phyloP scores from a whole-genome alignment of 2,888 invertebrate genomes.

The Drosophila seclusa region DNA sequence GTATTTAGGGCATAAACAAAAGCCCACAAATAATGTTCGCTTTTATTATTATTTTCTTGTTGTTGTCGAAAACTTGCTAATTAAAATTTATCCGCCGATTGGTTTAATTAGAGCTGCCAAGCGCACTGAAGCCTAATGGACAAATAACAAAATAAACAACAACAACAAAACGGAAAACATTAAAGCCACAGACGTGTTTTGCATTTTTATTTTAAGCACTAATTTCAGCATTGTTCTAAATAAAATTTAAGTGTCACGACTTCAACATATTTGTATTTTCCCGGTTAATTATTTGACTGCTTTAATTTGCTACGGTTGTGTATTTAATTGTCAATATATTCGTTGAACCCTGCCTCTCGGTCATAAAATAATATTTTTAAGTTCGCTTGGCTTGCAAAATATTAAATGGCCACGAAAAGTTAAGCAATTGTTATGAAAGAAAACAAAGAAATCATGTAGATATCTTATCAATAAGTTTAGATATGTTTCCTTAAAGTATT shows the following conservation, averaged over 20 bases:
- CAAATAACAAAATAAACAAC: slow-evolving; percentile 50
- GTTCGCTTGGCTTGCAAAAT: background rate
- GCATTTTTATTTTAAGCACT: slow-evolving; percentile 25
- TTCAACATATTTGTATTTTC: slow-evolving; percentile 7
- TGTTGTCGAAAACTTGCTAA: slow-evolving; percentile 52
- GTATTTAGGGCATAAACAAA: slow-evolving; percentile 58
- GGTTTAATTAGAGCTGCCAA: slow-evolving; percentile 70
- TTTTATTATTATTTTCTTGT: slow-evolving; percentile 47
- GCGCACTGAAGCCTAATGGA: slow-evolving; percentile 50
- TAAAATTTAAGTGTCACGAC: slow-evolving; percentile 16
- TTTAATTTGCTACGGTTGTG: background rate
- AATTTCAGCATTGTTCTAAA: slow-evolving; percentile 10
- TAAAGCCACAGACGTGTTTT: slow-evolving; percentile 16
- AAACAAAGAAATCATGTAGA: background rate
- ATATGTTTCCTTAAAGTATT: slow-evolving; percentile 1
- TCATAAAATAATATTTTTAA: background rate
- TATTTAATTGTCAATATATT: background rate
- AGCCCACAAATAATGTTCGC: slow-evolving; percentile 51
- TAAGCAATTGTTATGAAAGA: background rate
- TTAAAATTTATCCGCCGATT: slow-evolving; percentile 73
- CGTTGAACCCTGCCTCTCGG: background rate
- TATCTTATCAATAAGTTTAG: background rate
- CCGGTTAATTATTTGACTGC: background rate
- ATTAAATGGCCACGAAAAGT: background rate
- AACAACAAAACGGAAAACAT: background rate